Percentiles rank a stretch among this genome's conserved stretches.
phyloP scores from a whole-genome alignment of 2,797 vertebrate species.

The Protonibea diacanthus region DNA sequence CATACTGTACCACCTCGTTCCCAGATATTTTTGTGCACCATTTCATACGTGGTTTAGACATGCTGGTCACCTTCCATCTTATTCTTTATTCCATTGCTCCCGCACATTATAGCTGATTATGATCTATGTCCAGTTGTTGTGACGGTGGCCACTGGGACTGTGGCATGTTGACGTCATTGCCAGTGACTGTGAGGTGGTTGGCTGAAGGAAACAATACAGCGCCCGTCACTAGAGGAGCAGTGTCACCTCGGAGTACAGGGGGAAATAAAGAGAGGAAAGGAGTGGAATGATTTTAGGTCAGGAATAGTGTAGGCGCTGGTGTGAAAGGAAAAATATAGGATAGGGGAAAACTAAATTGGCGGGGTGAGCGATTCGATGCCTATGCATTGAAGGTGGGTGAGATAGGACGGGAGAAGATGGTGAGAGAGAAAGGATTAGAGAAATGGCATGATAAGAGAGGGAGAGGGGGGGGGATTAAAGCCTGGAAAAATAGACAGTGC shows the following conservation, averaged over 20 bases:
- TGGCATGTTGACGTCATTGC: slow-evolving; percentile 63
- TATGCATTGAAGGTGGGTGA: slow-evolving; percentile 42
- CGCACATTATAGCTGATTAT: slow-evolving; percentile 31
- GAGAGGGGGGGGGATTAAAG: slow-evolving; percentile 59
- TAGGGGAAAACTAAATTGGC: slow-evolving; percentile 15
- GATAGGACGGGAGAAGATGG: slow-evolving; percentile 37
- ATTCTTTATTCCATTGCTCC: background rate
- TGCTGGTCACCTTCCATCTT: background rate
- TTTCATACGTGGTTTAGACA: background rate
- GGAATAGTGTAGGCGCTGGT: background rate
- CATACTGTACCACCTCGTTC: background rate
- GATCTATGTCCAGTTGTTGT: slow-evolving; percentile 60
- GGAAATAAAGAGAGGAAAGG: slow-evolving; percentile 2
- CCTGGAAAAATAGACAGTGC: slow-evolving; percentile 64
- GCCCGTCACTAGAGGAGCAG: slow-evolving; percentile 45
- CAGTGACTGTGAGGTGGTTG: slow-evolving; percentile 57
- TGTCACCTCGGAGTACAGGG: slow-evolving; percentile 49
- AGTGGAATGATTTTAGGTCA: slow-evolving; percentile 25
- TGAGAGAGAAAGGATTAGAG: slow-evolving; percentile 65
- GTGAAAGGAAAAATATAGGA: slow-evolving; percentile 24
- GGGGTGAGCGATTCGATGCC: slow-evolving; percentile 8
- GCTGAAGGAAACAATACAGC: slow-evolving; percentile 58
- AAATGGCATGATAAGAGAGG: slow-evolving; percentile 50
- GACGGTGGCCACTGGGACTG: slow-evolving; percentile 35
- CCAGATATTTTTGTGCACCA: background rate